Evolutionary conservation across 2,888 invertebrate species (phyloP), one percentile per base, ranked within the genome.

Genomic region (Acanthopleura granulata): DNA sequence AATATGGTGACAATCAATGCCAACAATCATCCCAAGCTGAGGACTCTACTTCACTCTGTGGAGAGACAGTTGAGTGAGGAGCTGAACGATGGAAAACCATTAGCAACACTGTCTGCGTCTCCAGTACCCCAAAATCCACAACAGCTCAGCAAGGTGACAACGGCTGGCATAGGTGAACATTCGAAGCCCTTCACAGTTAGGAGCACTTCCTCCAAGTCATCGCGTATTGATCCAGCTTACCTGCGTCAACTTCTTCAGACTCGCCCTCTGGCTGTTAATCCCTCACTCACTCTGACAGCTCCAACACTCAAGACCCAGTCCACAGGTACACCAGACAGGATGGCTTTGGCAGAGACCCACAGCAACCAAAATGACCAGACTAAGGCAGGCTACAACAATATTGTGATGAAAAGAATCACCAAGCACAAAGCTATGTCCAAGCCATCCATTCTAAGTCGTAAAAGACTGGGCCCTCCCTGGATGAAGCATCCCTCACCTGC

Each of bases 381-480:
- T 12, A 22, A 18, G 4, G 3, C 57, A 18, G 16, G 18, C 1
- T 16, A 16, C 22, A 66, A 27, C 25, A 66, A 66, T 25, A 27
- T 66, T 27, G n/a, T n/a, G 22, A 22, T 57, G 57, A 57, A 57
- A 57, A 57, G 22, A 57, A 57, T 57, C 18, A 16, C 25, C 16
- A 66, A 66, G 66, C 66, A 22, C 6, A 66, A 66, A 66, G 66
- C 25, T 16, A 3, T 25, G 3, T 66, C 66, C 66, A 66, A 66
- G 66, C 66, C 66, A 66, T 16, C 66, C 29, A 66, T 66, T 27
- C 16, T 27, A 16, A 25, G 66, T 22, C 22, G 29, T 22, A 66
- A 27, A 27, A 18, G 29, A 66, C 25, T 6, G 6, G 27, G 16
- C 9, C 22, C 57, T 22, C 4, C 22, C 25, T 66, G 66, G 66